Percentiles rank a stretch among this genome's conserved stretches.
Conservation (phyloP, 1,140 invertebrate genomes). For the Delia radicum region DNA sequence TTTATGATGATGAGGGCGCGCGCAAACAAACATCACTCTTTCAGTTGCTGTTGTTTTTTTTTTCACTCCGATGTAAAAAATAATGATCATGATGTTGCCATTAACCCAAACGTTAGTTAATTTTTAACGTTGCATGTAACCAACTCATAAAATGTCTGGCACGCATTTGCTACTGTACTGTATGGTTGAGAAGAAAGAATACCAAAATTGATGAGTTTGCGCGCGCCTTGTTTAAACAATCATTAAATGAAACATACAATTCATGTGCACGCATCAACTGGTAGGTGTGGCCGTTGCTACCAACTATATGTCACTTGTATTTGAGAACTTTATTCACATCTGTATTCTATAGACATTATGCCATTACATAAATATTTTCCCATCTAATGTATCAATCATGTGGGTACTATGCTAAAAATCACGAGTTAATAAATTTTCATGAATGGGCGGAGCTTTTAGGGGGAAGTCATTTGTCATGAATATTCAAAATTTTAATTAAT, state of each 20-base stretch:
- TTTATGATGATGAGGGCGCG: background rate
- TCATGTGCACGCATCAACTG: background rate
- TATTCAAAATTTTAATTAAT: conserved; percentile 3
- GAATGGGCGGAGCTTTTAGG: background rate
- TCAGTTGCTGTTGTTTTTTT: background rate
- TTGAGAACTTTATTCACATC: background rate
- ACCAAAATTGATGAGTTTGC: background rate
- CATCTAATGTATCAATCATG: background rate
- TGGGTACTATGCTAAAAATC: background rate
- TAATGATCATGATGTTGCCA: too few relatives aligned
- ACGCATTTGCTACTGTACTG: background rate
- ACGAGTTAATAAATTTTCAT: background rate
- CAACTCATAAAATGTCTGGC: background rate
- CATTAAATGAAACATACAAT: background rate
- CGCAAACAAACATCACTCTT: background rate
- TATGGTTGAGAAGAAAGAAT: background rate
- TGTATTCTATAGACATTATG: background rate
- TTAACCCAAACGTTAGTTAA: too few relatives aligned
- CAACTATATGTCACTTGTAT: background rate
- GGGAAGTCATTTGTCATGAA: conserved; percentile 1
- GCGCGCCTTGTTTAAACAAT: background rate
- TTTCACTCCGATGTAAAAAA: too few relatives aligned
- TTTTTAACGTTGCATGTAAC: conserved; percentile 1
- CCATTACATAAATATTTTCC: background rate
- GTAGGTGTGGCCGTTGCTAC: background rate